Percentiles rank a stretch among this genome's conserved stretches.
These are phyloP conservation scores for Coenonympha glycerion DNA, from an alignment of 2,888 invertebrate genomes.

Conservation along the genomic window DNA sequence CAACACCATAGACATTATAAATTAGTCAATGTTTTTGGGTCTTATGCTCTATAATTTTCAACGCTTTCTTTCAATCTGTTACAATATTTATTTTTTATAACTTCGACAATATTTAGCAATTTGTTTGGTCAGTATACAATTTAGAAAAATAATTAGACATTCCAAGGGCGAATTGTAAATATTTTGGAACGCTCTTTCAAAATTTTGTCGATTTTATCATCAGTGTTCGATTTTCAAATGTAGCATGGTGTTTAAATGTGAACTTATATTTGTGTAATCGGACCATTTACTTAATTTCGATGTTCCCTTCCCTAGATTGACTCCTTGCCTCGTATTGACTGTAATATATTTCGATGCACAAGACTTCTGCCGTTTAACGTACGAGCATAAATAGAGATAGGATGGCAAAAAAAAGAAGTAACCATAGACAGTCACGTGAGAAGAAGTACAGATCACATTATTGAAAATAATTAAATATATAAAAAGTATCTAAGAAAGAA, in stretches of 20 bases:
- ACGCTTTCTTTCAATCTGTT: not conserved
- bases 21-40: no score
- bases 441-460: no score
- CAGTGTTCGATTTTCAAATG: conserved; percentile 16
- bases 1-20: no score
- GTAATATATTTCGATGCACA: conserved; percentile 54
- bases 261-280: conserved; percentile 21
- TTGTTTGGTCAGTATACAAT: not conserved
- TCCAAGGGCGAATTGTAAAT: conserved; percentile 9
- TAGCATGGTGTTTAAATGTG: conserved; percentile 16
- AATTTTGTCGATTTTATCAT: not conserved
- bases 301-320: conserved; percentile 25
- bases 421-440: not conserved
- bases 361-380: conserved; percentile 43
- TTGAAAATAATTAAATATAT: no score
- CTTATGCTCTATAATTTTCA: not conserved
- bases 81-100: not conserved
- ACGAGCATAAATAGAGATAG: conserved; percentile 48
- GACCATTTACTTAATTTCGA: conserved; percentile 26
- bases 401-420: conserved; percentile 34
- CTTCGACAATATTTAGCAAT: conserved; percentile 1
- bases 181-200: not conserved
- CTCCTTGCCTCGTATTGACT: conserved; percentile 44
- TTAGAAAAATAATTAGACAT: conserved; percentile 1
- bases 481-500: no score